Conservation (phyloP, 2,113 vertebrate species). For the Caloenas nicobarica region DNA sequence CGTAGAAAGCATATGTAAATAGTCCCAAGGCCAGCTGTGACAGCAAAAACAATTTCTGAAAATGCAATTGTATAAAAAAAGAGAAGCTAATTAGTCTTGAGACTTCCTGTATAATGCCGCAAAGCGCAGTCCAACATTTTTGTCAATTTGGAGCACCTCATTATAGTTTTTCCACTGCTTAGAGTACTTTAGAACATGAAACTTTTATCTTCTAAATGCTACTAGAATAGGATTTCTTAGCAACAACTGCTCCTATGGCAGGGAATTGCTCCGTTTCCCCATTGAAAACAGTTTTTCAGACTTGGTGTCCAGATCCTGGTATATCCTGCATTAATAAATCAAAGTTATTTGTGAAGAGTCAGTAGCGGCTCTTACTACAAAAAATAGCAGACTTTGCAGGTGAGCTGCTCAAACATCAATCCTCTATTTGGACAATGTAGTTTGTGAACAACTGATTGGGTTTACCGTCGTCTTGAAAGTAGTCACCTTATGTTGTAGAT, state of each 20-base stretch:
- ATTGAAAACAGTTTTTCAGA: background rate
- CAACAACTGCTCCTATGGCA: background rate
- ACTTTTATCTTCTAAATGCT: background rate
- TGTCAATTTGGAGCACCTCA: slow-evolving; percentile 42
- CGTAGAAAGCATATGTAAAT: slow-evolving; percentile 6
- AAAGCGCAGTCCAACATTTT: slow-evolving; percentile 44
- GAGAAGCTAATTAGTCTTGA: slow-evolving; percentile 53
- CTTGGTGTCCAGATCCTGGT: background rate
- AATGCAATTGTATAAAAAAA: slow-evolving; percentile 38
- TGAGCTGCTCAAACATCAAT: background rate
- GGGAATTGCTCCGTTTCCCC: background rate
- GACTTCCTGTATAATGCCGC: slow-evolving; percentile 30
- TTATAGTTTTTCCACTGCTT: slow-evolving; percentile 6
- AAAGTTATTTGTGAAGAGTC: background rate
- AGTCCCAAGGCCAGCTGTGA: slow-evolving; percentile 62
- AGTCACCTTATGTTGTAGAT: background rate
- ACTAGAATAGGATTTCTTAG: background rate
- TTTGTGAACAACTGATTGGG: background rate
- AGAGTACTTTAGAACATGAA: background rate
- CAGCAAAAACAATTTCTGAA: slow-evolving; percentile 49
- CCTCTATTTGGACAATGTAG: background rate
- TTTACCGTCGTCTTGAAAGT: background rate
- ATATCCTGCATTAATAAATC: background rate
- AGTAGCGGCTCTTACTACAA: background rate
- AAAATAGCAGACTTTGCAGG: background rate